phyloP scores from a whole-genome alignment of 37 sponge, comb jelly and placozoan species.

The Hormiphora californensis region DNA sequence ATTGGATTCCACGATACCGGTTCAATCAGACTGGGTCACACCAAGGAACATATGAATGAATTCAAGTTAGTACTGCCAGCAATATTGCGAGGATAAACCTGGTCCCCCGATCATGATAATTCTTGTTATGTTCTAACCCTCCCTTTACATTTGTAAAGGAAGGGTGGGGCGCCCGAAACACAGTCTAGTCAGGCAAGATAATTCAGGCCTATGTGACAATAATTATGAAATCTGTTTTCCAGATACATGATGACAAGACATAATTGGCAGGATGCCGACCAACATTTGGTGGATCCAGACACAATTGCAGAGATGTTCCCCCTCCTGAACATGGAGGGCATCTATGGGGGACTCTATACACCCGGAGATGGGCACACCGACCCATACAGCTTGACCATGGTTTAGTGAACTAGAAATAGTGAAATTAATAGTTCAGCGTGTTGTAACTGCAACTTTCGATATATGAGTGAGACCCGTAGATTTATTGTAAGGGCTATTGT shows the following conservation, averaged over 20 bases:
- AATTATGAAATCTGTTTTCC: background rate
- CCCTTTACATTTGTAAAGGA: no score
- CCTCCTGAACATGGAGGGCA: conserved; percentile 56
- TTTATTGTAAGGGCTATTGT: no score
- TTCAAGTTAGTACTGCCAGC: conserved; percentile 14
- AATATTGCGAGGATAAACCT: no score
- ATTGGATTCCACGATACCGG: conserved; percentile 56
- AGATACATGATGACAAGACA: conserved; percentile 54
- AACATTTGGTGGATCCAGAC: conserved; percentile 43
- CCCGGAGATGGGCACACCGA: conserved; percentile 58
- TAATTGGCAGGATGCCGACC: conserved; percentile 25
- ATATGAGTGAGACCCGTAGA: no score
- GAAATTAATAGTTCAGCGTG: no score
- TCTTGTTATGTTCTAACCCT: no score
- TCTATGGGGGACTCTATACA: conserved; percentile 50
- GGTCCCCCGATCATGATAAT: no score
- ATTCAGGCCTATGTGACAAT: no score
- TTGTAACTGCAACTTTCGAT: no score
- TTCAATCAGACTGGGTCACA: conserved; percentile 33
- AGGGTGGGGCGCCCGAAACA: no score
- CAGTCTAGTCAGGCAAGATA: no score
- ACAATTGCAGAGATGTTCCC: conserved; percentile 52
- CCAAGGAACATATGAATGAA: conserved; percentile 55
- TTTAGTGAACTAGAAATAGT: no score
- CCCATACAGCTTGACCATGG: conserved; percentile 56